Base-by-base conservation (phyloP, 2,888 invertebrate species). In the Euphydryas editha region DNA sequence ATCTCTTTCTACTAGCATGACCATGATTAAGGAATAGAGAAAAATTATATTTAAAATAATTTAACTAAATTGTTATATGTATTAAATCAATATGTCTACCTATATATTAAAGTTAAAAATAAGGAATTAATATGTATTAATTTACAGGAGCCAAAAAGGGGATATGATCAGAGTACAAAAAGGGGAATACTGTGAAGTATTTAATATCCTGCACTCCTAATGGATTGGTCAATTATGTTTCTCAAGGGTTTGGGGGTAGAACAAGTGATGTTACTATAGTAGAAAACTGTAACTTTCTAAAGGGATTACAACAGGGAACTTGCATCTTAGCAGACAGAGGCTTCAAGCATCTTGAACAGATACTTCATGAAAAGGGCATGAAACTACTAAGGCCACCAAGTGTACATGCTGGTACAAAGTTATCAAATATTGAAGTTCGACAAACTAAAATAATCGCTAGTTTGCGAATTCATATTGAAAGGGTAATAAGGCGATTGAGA, bases 281-380 rank as follows among this genome's bases (percentile, higher is more conserved):
- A 6, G 56, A 56, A 56, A 37, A 56, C 15, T 56, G 56, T 4
- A 37, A 56, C 17, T 58, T 58, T 58, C 6, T 58, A 18, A 44
- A 58, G 7, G 1, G 5, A 0, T 21, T 58, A 18, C 5, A 54
- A 15, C 21, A 7, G 54, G 54, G 13, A 13, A 0, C 2, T 2
- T 17, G 30, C 30, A 8, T n/a, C n/a, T 54, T 54, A 54, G 54
- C 54, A 30, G 54, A 54, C 15, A 54, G 54, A 11, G 54, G 54
- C 10, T 54, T 54, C 11, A 54, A 54, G 21, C 54, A 54, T 8
- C 2, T 54, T 1, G 54, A 54, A 54, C 21, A 7, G 3, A 13
- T 17, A 21, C 30, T 21, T 4, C 10, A 2, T 18, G 10, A 47
- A 30, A 30, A 54, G 6, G 30, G 54, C 1, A 15, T 21, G 1